Evolutionary conservation across 2,113 vertebrate genomes (phyloP), one percentile per base, ranked within the genome.

Genomic region (Panurus biarmicus): DNA sequence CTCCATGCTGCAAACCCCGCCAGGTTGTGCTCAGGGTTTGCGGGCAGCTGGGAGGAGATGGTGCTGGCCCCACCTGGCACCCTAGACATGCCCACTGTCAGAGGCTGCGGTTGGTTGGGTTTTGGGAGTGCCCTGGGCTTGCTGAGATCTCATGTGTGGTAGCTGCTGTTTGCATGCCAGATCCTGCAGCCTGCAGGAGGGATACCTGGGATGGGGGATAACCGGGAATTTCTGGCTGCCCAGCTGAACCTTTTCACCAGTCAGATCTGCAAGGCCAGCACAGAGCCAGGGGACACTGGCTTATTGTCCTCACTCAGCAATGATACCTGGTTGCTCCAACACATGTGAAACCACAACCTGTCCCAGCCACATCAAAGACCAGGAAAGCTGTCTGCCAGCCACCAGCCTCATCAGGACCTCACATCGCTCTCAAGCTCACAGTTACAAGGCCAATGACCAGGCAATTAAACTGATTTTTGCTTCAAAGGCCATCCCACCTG

Each of bases 361-460:
- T 44, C 35, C 48, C 48, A 38, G 48, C 51, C 75, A 36, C 58
- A 51, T 23, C 85, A 61, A 40, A 81, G 60, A 35, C 12, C 3
- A 5, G 28, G 14, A 81, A 47, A 57, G 42, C 65, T 54, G 29
- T 33, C 44, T 17, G 28, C 18, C 35, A 11, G 42, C 66, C 82
- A 58, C 28, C 85, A 74, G 62, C 67, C 71, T 29, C 2, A 0
- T 61, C 20, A 1, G 44, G 70, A 54, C 58, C 78, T 71, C 10
- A 3, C 42, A 31, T 12, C 0, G 0, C 60, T n/a, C 67, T 87
- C 1, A 1, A 83, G 56, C 45, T 70, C 0, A 0, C 0, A 0
- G 26, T 45, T 61, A 72, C 28, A n/a, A n/a, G 42, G n/a, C 31
- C 19, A 40, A 29, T 3, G 31, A 66, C 19, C 7, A 6, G 9